These are phyloP conservation scores for Cheilinus undulatus DNA, from an alignment of 2,113 vertebrate species.

Conservation along the genomic window DNA sequence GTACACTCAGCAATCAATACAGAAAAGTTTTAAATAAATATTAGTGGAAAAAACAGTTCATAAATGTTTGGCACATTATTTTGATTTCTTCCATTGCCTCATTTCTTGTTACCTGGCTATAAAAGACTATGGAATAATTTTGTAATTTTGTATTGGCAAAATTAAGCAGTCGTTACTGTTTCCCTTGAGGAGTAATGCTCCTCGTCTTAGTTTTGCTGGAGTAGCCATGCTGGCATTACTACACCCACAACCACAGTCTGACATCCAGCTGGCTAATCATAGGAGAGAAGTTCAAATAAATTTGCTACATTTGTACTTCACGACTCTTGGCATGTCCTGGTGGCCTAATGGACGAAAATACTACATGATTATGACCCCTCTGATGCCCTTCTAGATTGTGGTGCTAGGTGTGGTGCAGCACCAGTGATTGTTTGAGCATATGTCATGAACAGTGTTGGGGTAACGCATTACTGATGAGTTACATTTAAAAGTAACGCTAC, in stretches of 20 bases:
- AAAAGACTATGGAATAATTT: background rate
- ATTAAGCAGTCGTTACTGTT: background rate
- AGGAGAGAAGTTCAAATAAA: background rate
- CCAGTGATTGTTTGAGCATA: background rate
- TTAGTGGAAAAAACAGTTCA: background rate
- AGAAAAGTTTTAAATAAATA: background rate
- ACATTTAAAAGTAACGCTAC: too few species aligned
- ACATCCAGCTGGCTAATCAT: background rate
- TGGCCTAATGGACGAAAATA: too few species aligned
- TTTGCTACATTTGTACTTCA: too few species aligned
- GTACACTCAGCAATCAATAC: background rate
- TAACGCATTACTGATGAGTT: too few species aligned
- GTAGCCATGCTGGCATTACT: background rate
- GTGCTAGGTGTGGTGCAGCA: background rate
- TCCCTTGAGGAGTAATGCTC: background rate
- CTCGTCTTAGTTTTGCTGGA: background rate
- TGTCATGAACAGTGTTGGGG: too few species aligned
- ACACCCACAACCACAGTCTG: background rate
- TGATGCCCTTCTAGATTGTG: background rate
- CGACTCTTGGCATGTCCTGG: too few species aligned
- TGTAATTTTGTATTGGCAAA: too few species aligned
- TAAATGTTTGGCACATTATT: background rate
- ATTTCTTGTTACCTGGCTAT: background rate
- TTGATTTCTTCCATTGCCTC: constrained; percentile 2
- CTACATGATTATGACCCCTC: too few species aligned